Evolutionary conservation across 2,888 invertebrate genomes (phyloP), one percentile per base, ranked within the genome.

Genomic region (Balanococcus diminutus): DNA sequence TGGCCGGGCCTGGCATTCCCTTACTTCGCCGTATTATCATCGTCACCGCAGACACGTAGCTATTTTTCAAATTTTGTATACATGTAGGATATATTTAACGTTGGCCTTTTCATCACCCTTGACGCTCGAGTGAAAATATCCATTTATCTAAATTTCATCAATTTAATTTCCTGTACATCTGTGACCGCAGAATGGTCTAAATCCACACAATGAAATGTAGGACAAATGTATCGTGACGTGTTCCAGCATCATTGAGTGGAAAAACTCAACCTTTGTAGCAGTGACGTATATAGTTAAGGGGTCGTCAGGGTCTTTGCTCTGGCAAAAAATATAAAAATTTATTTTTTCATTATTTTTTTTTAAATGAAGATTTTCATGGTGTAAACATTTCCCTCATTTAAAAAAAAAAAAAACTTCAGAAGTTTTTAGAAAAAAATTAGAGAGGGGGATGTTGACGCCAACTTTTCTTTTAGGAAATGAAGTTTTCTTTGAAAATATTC

Each of bases 81-180:
- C 31, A 72, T 16, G 72, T 56, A 25, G 16, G 19, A 72, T 11
- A 5, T 16, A 14, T 72, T 72, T 14, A 72, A 31, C 11, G 72
- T 31, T 31, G 11, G 31, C 72, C 72, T 72, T 72, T 72, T 72
- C 31, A 28, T 72, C 9, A 14, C 72, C 25, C 72, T 28, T 72
- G 31, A 72, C 72, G 72, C 72, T 19, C 16, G 16, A 42, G 56
- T 31, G 28, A 31, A 72, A 72, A 72, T 72, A 72, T 72, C 72
- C 72, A 31, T 72, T 25, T 31, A 72, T 25, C 28, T 72, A 72
- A 72, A 72, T 72, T 72, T 72, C 31, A 31, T 72, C 31, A 72
- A 31, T 72, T 72, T 31, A 72, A 72, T 72, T 72, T 72, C 72
- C 72, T 72, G 72, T 28, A 16, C 22, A 28, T 25, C 28, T 28